phyloP scores from a whole-genome alignment of 2,888 invertebrate species.

The Boloria selene region DNA sequence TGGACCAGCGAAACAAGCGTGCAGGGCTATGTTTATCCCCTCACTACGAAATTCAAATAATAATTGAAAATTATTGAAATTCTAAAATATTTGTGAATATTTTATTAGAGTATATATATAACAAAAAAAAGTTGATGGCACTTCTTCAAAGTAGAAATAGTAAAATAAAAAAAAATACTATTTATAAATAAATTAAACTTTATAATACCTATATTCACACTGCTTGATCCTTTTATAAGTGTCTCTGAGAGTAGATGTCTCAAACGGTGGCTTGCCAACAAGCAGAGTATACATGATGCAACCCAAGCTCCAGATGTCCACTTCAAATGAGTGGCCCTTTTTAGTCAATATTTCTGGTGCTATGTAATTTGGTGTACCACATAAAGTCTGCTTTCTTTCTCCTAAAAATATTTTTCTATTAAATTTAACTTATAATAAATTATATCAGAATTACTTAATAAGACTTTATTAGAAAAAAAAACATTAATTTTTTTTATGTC shows the following conservation, averaged over 20 bases:
- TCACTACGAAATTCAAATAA: constrained; percentile 61
- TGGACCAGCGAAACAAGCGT: constrained; percentile 66
- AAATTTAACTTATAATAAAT: neutral
- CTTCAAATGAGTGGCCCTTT: constrained; percentile 98
- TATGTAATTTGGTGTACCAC: constrained; percentile 99
- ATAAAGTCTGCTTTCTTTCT: constrained; percentile 94
- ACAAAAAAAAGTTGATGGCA: too few relatives aligned
- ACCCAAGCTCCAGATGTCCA: constrained; percentile 99
- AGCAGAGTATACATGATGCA: constrained; percentile 99
- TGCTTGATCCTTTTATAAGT: constrained; percentile 97
- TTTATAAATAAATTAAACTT: neutral
- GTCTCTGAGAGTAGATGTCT: constrained; percentile 96
- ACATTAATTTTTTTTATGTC: too few relatives aligned
- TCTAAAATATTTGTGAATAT: too few relatives aligned
- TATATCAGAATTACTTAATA: neutral
- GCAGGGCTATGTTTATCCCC: constrained; percentile 69
- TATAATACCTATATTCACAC: constrained; percentile 91
- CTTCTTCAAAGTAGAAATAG: too few relatives aligned
- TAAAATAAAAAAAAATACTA: too few relatives aligned
- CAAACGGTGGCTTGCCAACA: constrained; percentile 98
- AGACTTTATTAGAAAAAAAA: neutral
- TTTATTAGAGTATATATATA: too few relatives aligned
- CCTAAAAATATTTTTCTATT: constrained; percentile 56
- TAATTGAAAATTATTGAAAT: neutral
- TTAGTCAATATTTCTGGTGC: constrained; percentile 99